These are phyloP conservation scores for Lates calcarifer DNA, from an alignment of 2,113 vertebrate genomes.

Conservation along the genomic window DNA sequence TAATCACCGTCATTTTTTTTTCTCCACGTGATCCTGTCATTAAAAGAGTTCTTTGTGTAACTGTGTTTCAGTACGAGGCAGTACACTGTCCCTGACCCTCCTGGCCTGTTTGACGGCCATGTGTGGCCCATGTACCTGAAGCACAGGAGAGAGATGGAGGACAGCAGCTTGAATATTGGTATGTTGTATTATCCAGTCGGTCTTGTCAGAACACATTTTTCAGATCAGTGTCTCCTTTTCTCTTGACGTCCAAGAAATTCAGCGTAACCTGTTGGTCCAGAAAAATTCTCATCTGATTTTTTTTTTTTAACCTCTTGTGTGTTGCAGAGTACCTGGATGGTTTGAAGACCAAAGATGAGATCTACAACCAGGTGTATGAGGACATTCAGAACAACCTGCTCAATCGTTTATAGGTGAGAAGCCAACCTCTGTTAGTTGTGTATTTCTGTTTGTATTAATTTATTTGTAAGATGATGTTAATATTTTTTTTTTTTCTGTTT, in stretches of 20 bases:
- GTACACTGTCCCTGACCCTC: conserved; percentile 88
- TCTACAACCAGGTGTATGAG: conserved; percentile 85
- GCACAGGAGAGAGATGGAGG: conserved; percentile 84
- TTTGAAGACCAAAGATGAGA: conserved; percentile 83
- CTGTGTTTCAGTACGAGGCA: conserved; percentile 79
- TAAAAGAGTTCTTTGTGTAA: neutral
- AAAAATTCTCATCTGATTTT: neutral
- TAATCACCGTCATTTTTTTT: rapidly evolving
- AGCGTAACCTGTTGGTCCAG: neutral
- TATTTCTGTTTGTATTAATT: no score
- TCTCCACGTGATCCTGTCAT: neutral
- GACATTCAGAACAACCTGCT: conserved; percentile 86
- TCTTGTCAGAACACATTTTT: neutral
- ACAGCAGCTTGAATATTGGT: conserved; percentile 79
- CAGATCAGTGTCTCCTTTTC: neutral
- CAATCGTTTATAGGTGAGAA: conserved; percentile 87
- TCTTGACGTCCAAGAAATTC: no score
- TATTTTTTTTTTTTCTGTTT: conserved; percentile 17
- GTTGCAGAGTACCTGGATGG: conserved; percentile 84
- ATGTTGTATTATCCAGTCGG: conserved; percentile 6
- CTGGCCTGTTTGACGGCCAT: conserved; percentile 87
- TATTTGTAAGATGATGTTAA: no score
- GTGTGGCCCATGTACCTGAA: conserved; percentile 91
- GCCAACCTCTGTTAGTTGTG: neutral
- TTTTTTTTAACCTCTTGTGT: neutral